Percentiles rank a stretch among this genome's conserved stretches.
phyloP scores from a whole-genome alignment of 2,113 vertebrate genomes.

The Pedetes capensis region DNA sequence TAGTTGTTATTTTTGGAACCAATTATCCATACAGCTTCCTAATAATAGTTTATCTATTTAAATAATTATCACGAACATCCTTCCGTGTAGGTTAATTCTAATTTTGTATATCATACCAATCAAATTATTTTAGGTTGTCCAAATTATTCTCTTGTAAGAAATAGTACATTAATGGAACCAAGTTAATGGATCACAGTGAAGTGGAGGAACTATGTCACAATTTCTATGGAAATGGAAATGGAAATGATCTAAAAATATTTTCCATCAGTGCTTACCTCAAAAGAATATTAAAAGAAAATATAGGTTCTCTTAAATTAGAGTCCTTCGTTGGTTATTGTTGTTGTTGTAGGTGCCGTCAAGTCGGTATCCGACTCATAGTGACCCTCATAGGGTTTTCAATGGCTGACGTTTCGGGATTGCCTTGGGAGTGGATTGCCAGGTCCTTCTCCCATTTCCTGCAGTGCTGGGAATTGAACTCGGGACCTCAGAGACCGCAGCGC shows the following conservation, averaged over 20 bases:
- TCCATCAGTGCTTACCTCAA: neutral
- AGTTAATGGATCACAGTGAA: neutral
- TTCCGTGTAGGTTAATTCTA: neutral
- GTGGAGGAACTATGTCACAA: neutral
- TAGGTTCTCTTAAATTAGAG: neutral
- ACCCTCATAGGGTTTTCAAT: too few species aligned
- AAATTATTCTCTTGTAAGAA: neutral
- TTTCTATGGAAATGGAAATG: too few species aligned
- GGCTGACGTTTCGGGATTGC: too few species aligned
- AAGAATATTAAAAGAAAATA: neutral
- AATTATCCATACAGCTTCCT: neutral
- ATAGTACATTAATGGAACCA: neutral
- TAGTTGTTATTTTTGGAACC: neutral
- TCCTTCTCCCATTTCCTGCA: too few species aligned
- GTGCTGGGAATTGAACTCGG: too few species aligned
- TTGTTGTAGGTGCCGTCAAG: too few species aligned
- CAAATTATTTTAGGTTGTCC: neutral
- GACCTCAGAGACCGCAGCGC: too few species aligned
- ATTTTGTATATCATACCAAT: neutral
- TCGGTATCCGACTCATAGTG: too few species aligned
- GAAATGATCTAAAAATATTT: neutral
- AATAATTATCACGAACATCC: slow-evolving; percentile 8
- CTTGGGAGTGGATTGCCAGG: too few species aligned
- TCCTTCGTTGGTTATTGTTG: neutral
- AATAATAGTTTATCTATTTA: neutral